Base-by-base conservation (phyloP, 2,113 vertebrate species). In the Rhipidura dahli region DNA sequence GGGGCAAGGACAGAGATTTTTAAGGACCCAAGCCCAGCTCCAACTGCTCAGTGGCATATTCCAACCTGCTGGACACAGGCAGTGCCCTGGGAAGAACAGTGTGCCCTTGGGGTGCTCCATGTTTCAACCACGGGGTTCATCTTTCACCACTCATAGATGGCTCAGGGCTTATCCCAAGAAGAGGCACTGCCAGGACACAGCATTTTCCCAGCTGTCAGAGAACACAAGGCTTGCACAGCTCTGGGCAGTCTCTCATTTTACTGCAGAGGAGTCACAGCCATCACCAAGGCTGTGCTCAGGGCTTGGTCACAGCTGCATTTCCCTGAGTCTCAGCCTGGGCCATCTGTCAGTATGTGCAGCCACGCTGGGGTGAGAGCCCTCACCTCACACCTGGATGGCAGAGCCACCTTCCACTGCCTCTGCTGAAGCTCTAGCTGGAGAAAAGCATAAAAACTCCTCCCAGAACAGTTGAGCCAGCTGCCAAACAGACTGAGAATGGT, bases 81-180 rank as follows among this genome's bases (percentile, higher is more conserved):
- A 35, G 39, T 1, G 2, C 23, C 44, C 64, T 19, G 27, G 37
- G 27, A 80, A 86, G 68, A 26, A 50, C 22, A 35, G 22, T 2
- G 0, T 27, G 39, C 15, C 24, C 56, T 53, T 30, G 39, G 26
- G 50, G 5, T 39, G 24, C 73, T 87, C 78, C 49, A 11, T 0
- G 0, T 72, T 78, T 78, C 1, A 0, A 8, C 30, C 33, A 31
- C 0, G 0, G 18, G 11, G 6, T 28, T 56, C 39, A 68, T 18
- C 39, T 89, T 70, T 61, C 66, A 21, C 45, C 26, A 21, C 37
- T 24, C 26, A 23, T 1, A 23, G 51, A 10, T 31, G 37, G 45
- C 17, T 69, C 76, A 56, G 79, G 54, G 39, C 37, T 86, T 15
- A 40, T 40, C 14, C 47, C 1, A 0, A 33, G 28, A 31, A 49